Evolutionary conservation across 2,797 vertebrate genomes (phyloP), one percentile per base, ranked within the genome.

Genomic region (Gouania willdenowi): DNA sequence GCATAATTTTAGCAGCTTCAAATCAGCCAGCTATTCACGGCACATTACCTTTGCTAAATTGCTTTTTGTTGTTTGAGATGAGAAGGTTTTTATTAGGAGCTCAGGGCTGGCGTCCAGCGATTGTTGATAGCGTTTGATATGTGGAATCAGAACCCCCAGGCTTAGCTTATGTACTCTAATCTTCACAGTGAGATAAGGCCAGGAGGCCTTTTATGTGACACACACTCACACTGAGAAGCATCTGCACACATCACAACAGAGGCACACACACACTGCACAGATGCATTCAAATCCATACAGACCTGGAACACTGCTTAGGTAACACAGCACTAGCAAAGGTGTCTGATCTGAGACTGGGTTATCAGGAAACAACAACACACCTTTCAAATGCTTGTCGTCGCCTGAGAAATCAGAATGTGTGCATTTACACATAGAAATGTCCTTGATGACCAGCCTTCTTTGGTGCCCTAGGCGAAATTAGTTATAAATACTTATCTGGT

Each of bases 81-180:
- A 72, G 58, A 33, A 48, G 65, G 41, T 41, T 53, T 61, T 55
- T 46, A 73, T 74, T 73, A 54, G 53, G 65, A 71, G 61, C 61
- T 71, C 42, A 31, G 33, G 5, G 54, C 28, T 17, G 20, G 39
- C 28, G 58, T 65, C 79, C 68, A 43, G 61, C 26, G 26, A 61
- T 64, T 54, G 43, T 60, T 68, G 68, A 75, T 77, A 40, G 51
- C 36, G 36, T 70, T 71, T 75, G 69, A 79, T 76, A 79, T 39
- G 42, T 38, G 41, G 32, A 55, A 65, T 59, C 36, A 5, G 60
- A 43, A 36, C 56, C 69, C 65, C 43, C 34, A 20, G 77, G 72
- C 61, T 59, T 64, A 51, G 68, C 30, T 81, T 72, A 72, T 65
- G 46, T 68, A 52, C 54, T 78, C 64, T 80, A 81, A 81, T 83